Evolutionary conservation across 1,140 invertebrate genomes (phyloP), one percentile per base, ranked within the genome.

Genomic region (Drosophila insularis): DNA sequence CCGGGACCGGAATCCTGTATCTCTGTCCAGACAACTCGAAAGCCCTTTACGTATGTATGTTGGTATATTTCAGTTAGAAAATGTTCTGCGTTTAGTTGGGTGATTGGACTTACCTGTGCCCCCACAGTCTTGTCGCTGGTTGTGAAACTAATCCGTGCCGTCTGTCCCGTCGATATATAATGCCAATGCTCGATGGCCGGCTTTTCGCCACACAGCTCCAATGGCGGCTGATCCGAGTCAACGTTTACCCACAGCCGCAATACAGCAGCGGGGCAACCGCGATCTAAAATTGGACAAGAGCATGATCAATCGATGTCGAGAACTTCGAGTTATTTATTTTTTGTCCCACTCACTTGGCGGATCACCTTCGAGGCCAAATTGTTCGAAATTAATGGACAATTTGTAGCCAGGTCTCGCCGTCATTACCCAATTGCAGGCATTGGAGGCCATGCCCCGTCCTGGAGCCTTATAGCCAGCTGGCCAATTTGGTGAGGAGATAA

Each of bases 371-470:
- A 98, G 95, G 10, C 95, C 95, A 91, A 98, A 98, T 63, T 94
- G 93, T 80, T 97, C 95, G 92, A 98, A 98, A 92, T 97, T 95
- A 81, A 98, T 94, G 84, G 98, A 94, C 81, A 98, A 95, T 85
- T 95, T 95, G 90, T 97, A 95, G 79, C 95, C 95, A 14, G 96
- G 95, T 76, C 94, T 93, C 31, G 97, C 97, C 63, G 94, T 96
- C 89, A 98, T 95, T 89, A 96, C 97, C 97, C 97, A 98, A 93
- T 98, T 97, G 92, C 98, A 98, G 27, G 96, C 96, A 90, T 95
- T 95, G 69, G 96, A 96, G 6, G 96, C 95, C 67, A 95, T 93
- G 59, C 95, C 95, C 73, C 94, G 94, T 6, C 94, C 93, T 0
- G 96, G 96, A 31, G 95, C 95, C 74, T 97, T 95, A 92, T 98